A percentile compares a stretch with the other conserved stretches of the same genome.
These are phyloP conservation scores for Dinomys branickii DNA, from an alignment of 2,113 vertebrate species.

Conservation along the genomic window DNA sequence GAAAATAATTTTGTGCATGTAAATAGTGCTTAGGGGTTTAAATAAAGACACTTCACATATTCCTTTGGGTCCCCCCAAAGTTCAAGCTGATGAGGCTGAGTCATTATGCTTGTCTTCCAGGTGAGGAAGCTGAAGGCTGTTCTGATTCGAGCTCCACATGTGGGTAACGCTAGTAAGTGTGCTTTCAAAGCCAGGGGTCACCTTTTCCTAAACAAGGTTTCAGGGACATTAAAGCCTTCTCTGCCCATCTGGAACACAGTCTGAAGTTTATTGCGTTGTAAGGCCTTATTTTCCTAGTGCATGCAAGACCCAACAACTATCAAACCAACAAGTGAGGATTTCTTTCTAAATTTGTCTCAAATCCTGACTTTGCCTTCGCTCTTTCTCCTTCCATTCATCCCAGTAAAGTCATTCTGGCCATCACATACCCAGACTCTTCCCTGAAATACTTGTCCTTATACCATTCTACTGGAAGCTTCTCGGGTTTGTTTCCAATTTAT, in stretches of 20 bases:
- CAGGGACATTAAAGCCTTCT: neutral
- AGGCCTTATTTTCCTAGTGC: neutral
- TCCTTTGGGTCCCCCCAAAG: neutral
- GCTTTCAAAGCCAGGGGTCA: neutral
- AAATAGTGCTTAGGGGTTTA: neutral
- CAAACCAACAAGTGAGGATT: neutral
- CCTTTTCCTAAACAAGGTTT: slow-evolving; percentile 26
- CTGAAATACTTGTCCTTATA: neutral
- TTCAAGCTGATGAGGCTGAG: neutral
- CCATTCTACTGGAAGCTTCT: accelerated
- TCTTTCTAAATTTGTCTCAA: neutral
- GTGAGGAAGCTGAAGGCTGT: neutral
- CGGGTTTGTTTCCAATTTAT: neutral
- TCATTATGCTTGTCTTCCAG: neutral
- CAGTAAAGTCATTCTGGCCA: neutral
- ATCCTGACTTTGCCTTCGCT: neutral
- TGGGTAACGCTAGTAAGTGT: neutral
- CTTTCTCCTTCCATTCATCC: neutral
- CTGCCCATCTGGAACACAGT: neutral
- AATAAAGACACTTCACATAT: neutral
- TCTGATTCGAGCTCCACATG: neutral
- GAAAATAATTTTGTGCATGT: neutral
- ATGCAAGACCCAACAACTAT: neutral
- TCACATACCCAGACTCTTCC: neutral
- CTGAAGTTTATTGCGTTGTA: neutral